phyloP scores from a whole-genome alignment of 2,797 vertebrate species.

The Morelia viridis region DNA sequence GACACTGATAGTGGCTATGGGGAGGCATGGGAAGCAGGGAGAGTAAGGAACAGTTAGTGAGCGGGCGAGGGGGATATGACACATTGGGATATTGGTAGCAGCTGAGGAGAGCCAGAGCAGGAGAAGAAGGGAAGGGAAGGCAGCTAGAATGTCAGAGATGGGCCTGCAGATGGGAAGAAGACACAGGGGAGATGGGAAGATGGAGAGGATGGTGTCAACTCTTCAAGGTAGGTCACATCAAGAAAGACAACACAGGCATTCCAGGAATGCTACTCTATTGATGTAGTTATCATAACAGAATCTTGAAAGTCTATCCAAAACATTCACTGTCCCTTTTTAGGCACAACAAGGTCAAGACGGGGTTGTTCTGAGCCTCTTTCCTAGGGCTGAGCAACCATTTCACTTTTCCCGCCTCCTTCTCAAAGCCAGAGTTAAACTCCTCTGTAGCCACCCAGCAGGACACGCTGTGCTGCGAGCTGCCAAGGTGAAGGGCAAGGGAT shows the following conservation, averaged over 20 bases:
- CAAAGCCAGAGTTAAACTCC: not conserved
- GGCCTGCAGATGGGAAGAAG: not conserved
- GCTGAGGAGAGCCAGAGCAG: not conserved
- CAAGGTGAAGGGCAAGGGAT: not conserved
- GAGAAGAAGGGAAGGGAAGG: not conserved
- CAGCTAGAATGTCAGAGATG: not conserved
- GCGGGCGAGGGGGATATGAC: not conserved
- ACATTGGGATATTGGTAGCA: not conserved
- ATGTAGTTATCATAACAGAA: not conserved
- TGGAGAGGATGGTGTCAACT: not conserved
- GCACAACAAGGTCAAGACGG: not conserved
- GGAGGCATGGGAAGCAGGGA: not conserved
- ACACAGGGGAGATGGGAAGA: not conserved
- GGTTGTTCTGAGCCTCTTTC: not conserved
- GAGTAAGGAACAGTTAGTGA: not conserved
- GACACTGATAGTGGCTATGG: not conserved
- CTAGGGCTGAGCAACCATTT: not conserved
- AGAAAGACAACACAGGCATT: not conserved
- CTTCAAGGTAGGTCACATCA: not conserved
- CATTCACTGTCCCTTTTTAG: not conserved
- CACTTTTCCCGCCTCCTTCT: not conserved
- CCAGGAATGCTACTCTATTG: not conserved
- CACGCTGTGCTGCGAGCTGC: not conserved
- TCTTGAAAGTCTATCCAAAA: not conserved
- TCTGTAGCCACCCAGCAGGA: not conserved